Conservation (phyloP, 2,888 invertebrate species). For the Caenorhabditis auriculariae region DNA sequence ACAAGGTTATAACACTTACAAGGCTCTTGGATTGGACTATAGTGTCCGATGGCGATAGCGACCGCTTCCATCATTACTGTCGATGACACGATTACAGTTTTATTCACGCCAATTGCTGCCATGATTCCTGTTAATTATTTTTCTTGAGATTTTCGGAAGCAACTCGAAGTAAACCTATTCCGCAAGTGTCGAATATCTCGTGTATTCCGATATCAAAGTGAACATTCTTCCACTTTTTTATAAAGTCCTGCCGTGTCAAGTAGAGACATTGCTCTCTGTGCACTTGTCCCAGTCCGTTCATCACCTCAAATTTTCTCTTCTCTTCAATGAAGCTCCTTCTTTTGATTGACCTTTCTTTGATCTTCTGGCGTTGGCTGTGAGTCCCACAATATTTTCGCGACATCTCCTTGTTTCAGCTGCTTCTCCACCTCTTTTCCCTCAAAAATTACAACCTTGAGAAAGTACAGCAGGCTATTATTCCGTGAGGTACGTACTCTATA, state of each 20-base stretch:
- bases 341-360: constrained; percentile 11
- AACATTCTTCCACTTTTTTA: constrained; percentile 7
- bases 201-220: constrained; percentile 30
- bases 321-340: background rate
- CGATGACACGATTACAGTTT: constrained; percentile 36
- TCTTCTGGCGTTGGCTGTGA: constrained; percentile 20
- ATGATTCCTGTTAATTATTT: no score
- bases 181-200: constrained; percentile 42
- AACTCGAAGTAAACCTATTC: constrained; percentile 19
- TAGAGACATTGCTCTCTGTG: constrained; percentile 26
- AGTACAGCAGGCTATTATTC: no score
- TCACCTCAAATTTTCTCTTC: constrained; percentile 11
- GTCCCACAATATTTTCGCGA: constrained; percentile 21
- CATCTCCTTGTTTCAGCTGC: constrained; percentile 6
- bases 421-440: no score
- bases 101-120: constrained; percentile 17
- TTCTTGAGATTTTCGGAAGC: no score
- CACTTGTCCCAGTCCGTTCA: constrained; percentile 26
- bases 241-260: no score
- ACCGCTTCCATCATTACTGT: constrained; percentile 35
- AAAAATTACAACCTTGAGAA: no score
- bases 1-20: no score
- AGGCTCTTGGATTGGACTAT: constrained; percentile 16
- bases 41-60: constrained; percentile 20
- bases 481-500: no score